Evolutionary conservation across 2,113 vertebrate species (phyloP).

Genomic region (Corapipo altera): DNA sequence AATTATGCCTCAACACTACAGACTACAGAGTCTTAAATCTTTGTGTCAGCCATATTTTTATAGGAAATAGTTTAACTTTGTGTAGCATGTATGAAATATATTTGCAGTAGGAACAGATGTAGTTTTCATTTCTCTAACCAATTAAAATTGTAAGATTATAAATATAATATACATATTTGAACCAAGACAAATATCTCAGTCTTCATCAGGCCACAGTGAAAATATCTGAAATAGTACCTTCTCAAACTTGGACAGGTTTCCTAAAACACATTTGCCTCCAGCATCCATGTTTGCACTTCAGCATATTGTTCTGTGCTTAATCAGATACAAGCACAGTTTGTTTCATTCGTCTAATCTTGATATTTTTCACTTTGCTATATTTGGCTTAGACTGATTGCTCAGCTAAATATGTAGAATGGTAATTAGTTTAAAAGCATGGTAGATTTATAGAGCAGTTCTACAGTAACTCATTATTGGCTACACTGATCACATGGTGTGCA

Average conservation of each 20-base stretch:
- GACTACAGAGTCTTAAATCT: background rate
- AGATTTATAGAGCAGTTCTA: constrained; percentile 5
- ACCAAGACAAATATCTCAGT: background rate
- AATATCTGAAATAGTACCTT: background rate
- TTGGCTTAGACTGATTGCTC: background rate
- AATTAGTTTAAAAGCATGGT: background rate
- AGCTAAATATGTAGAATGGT: background rate
- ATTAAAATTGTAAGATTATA: background rate
- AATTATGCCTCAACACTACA: background rate
- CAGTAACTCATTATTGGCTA: background rate
- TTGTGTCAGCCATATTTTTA: background rate
- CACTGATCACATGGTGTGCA: background rate
- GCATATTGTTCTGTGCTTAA: background rate
- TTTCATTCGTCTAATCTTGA: background rate
- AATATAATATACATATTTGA: background rate
- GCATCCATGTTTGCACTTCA: background rate
- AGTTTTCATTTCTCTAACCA: background rate
- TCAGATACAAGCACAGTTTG: background rate
- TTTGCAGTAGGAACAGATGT: background rate
- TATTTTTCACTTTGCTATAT: background rate
- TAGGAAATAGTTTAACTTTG: background rate
- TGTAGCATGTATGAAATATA: background rate
- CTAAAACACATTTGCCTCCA: background rate
- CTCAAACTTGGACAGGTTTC: background rate
- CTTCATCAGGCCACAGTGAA: background rate